Evolutionary conservation across 2,888 invertebrate species (phyloP).

Genomic region (Cephus sareptanus): DNA sequence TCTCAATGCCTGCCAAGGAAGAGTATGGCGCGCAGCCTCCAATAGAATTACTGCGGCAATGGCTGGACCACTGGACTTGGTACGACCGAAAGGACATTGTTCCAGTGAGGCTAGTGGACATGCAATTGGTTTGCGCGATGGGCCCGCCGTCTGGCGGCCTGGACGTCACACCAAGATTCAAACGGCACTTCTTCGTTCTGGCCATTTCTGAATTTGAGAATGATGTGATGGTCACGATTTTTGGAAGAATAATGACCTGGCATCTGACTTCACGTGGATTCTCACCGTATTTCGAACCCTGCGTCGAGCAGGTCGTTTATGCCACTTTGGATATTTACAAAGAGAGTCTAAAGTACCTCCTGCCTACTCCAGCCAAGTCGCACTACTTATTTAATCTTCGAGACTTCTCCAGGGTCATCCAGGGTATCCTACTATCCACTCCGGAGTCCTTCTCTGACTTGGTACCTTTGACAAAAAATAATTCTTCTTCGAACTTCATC

Average conservation of each 20-base stretch:
- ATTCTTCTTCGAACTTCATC: neutral
- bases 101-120: conserved; percentile 83
- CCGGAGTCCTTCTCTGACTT: conserved; percentile 83
- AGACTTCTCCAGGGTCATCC: conserved; percentile 92
- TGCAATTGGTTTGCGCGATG: conserved; percentile 91
- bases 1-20: conserved; percentile 93
- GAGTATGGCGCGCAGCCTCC: conserved; percentile 95
- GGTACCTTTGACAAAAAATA: neutral
- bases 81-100: conserved; percentile 85
- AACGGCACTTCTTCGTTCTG: conserved; percentile 86
- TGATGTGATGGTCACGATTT: conserved; percentile 84
- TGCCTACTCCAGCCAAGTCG: conserved; percentile 93
- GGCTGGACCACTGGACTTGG: conserved; percentile 92
- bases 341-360: conserved; percentile 78
- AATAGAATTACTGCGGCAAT: conserved; percentile 90
- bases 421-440: conserved; percentile 89
- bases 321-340: conserved; percentile 91
- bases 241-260: conserved; percentile 90
- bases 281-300: conserved; percentile 87
- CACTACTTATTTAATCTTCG: conserved; percentile 95
- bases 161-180: conserved; percentile 79
- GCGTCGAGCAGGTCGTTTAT: conserved; percentile 84
- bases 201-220: conserved; percentile 92
- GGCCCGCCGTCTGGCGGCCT: conserved; percentile 86
- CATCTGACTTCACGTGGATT: conserved; percentile 93